A percentile compares a stretch with the other conserved stretches of the same genome.
Evolutionary conservation across 2,888 invertebrate species (phyloP).

Genomic region (Alviniconcha strummeri): DNA sequence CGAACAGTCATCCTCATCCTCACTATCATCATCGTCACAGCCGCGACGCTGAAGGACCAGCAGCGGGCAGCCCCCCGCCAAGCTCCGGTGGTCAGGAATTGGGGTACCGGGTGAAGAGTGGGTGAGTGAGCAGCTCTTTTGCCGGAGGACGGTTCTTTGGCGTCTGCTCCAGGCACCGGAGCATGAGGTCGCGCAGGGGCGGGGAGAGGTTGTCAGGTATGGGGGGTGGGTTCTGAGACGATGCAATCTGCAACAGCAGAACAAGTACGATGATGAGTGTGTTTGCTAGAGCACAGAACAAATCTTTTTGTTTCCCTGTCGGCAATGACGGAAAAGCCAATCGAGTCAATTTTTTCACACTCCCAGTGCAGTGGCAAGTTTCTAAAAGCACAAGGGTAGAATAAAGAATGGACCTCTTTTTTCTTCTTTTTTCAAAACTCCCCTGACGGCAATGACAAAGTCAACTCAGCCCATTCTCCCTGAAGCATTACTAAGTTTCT

Average conservation of each 20-base stretch:
- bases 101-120: conserved; percentile 68
- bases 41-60: neutral
- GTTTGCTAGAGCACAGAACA: too few relatives aligned
- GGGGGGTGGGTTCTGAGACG: conserved; percentile 72
- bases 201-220: conserved; percentile 73
- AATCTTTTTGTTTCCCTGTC: too few relatives aligned
- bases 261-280: too few relatives aligned
- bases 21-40: too few relatives aligned
- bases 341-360: neutral
- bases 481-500: too few relatives aligned
- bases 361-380: too few relatives aligned
- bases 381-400: too few relatives aligned
- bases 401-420: too few relatives aligned
- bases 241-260: conserved; percentile 71
- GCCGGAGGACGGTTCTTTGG: conserved; percentile 72
- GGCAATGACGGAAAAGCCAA: neutral
- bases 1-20: too few relatives aligned
- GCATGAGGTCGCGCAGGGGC: conserved; percentile 69
- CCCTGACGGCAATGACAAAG: too few relatives aligned
- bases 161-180: conserved; percentile 73
- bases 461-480: too few relatives aligned
- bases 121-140: conserved; percentile 71
- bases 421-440: too few relatives aligned
- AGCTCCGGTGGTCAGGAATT: conserved; percentile 28
- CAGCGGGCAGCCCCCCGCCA: neutral